Evolutionary conservation across 2,888 invertebrate genomes (phyloP).

Genomic region (Poecilus cupreus): DNA sequence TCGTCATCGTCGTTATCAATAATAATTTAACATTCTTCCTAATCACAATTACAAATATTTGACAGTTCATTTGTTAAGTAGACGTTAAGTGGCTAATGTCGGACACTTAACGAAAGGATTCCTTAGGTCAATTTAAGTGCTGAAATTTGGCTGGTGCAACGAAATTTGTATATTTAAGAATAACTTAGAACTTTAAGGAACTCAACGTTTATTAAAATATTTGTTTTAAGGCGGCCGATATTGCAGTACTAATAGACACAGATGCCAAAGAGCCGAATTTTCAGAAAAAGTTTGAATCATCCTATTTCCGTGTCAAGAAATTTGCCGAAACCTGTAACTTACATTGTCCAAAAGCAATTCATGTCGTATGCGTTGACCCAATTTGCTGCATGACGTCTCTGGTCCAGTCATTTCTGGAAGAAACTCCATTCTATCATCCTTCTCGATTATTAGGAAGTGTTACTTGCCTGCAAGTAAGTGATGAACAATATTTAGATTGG

Average conservation of each 20-base stretch:
- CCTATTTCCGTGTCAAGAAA: conserved; percentile 66
- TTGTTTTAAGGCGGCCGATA: conserved; percentile 68
- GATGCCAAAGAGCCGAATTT: conserved; percentile 61
- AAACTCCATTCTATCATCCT: conserved; percentile 70
- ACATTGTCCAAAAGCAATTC: conserved; percentile 75
- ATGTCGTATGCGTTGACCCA: conserved; percentile 75
- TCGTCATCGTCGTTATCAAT: too few relatives aligned
- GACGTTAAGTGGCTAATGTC: too few relatives aligned
- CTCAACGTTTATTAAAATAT: too few relatives aligned
- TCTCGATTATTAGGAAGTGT: conserved; percentile 69
- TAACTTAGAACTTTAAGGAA: too few relatives aligned
- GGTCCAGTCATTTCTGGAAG: conserved; percentile 73
- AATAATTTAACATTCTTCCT: too few relatives aligned
- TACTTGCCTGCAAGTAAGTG: conserved; percentile 67
- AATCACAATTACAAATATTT: too few relatives aligned
- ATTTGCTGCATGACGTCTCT: conserved; percentile 76
- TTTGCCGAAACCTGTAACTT: conserved; percentile 73
- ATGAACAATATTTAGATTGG: too few relatives aligned
- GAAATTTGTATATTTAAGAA: too few relatives aligned
- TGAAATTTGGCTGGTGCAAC: too few relatives aligned
- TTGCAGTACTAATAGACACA: conserved; percentile 67
- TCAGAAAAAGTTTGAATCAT: conserved; percentile 63
- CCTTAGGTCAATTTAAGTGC: too few relatives aligned
- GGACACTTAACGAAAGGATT: too few relatives aligned
- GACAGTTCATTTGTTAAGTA: too few relatives aligned